These are phyloP conservation scores for Morbakka virulenta DNA, from an alignment of 30 jellyfish, hydroid and myxozoan species.

Conservation along the genomic window DNA sequence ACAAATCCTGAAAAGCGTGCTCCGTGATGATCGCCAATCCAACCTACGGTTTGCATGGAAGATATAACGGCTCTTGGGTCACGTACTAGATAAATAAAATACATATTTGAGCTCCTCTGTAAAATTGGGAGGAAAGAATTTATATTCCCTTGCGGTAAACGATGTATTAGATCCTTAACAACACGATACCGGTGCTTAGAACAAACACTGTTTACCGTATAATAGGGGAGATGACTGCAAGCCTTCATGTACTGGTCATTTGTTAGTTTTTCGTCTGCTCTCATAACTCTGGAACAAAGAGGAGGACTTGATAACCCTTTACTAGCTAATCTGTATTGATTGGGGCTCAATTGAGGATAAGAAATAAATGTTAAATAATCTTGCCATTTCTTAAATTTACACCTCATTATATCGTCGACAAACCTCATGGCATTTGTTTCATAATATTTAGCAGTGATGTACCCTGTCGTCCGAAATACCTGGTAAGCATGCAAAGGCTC, in stretches of 20 bases:
- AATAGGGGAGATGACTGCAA: constrained; percentile 61
- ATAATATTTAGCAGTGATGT: constrained; percentile 55
- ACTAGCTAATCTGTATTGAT: constrained; percentile 89
- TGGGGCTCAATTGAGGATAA: constrained; percentile 91
- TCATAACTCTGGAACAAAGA: constrained; percentile 54
- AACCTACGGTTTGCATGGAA: constrained; percentile 82
- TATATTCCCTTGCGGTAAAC: constrained; percentile 48
- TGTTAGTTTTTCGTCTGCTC: constrained; percentile 32
- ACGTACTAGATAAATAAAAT: constrained; percentile 66
- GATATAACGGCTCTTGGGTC: constrained; percentile 96
- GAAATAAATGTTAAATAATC: constrained; percentile 83
- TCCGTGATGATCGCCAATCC: constrained; percentile 77
- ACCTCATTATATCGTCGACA: constrained; percentile 65
- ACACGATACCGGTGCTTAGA: constrained; percentile 47
- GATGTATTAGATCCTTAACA: constrained; percentile 81
- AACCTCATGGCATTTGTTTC: constrained; percentile 48
- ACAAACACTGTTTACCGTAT: constrained; percentile 55
- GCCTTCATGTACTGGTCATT: constrained; percentile 41
- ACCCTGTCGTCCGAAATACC: constrained; percentile 62
- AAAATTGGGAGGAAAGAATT: constrained; percentile 35
- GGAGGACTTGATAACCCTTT: constrained; percentile 85
- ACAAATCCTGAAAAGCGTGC: constrained; percentile 47
- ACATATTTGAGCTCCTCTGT: constrained; percentile 33
- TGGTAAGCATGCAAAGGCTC: constrained; percentile 92
- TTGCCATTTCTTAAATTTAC: constrained; percentile 69